Evolutionary conservation across 2,797 vertebrate species (phyloP), one percentile per base, ranked within the genome.

Genomic region (Danio jaintianensis): DNA sequence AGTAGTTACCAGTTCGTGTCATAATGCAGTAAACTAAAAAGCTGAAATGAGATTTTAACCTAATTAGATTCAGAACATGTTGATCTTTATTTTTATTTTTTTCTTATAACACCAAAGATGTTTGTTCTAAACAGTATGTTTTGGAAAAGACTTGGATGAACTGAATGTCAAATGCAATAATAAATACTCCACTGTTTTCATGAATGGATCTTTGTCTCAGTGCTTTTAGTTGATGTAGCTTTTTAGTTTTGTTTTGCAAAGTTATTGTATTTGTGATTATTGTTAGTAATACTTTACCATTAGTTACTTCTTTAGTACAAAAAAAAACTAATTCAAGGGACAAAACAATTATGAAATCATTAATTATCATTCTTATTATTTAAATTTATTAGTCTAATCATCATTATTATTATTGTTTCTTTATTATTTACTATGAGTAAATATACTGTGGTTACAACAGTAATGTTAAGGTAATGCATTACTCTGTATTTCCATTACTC

Each of bases 201-300:
- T 42, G 38, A 52, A 69, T 18, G 36, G 8, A n/a, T 12, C 0
- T 6, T 52, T 69, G 20, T 67, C 52, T 38, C 15, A 4, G 29
- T 29, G 45, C 4, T 67, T n/a, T n/a, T n/a, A n/a, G n/a, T n/a
- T n/a, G n/a, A n/a, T n/a, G n/a, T n/a, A n/a, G n/a, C n/a, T n/a
- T n/a, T n/a, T n/a, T n/a, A n/a, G n/a, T n/a, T n/a, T n/a, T n/a
- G 12, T 47, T 48, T 36, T 16, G 5, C n/a, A n/a, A n/a, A n/a
- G n/a, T n/a, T 8, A 15, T 67, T 48, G 48, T 9, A 20, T 69
- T 42, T 81, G 47, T 73, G 59, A 75, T 4, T 18, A 20, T 55
- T 11, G 9, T 10, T 55, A 20, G 36, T 40, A 62, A 7, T n/a
- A 5, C 5, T n/a, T n/a, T n/a, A n/a, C n/a, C n/a, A n/a, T n/a